Evolutionary conservation across 2,888 invertebrate genomes (phyloP), one percentile per base, ranked within the genome.

Genomic region (Trypoxylon attenuatum): DNA sequence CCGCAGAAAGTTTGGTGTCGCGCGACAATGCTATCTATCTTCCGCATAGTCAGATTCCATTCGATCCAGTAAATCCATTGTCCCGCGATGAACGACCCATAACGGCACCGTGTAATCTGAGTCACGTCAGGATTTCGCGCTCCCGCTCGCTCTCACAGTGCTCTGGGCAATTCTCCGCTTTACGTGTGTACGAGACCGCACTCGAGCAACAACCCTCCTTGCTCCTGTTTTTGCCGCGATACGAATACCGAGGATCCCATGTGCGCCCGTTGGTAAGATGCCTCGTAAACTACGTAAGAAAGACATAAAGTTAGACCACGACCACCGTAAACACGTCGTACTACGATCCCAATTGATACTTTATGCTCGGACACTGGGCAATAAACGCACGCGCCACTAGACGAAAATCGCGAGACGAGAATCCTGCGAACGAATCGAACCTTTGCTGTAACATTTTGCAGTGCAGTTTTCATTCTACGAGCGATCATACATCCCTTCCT

Each of bases 301-400:
- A 78, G 75, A 73, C 76, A 76, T 80, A 80, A 80, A 79, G 76
- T 78, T 76, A 69, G 68, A 52, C 59, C 64, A 64, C 57, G 42
- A 70, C 59, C 51, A 69, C 73, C 71, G 62, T 73, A 76, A 80
- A 80, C 75, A 80, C 75, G 71, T 79, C 78, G 73, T 71, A 64
- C 60, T 56, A 53, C 69, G 76, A 78, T 80, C 79, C 72, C 71
- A 79, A 79, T 80, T 80, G 80, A 80, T 80, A 80, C 77, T 80
- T 80, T 71, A 80, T 71, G 77, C 71, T 69, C 62, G 68, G 69
- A 65, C 64, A 62, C 52, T 55, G 55, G 19, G 70, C 76, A 71
- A 72, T 76, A 76, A 77, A 75, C 70, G 69, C 66, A 65, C 56
- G 46, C 42, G 51, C 59, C 53, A 49, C 71, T 53, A 61, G 58